Evolutionary conservation across 2,888 invertebrate genomes (phyloP).

Genomic region (Ariolimax columbianus): DNA sequence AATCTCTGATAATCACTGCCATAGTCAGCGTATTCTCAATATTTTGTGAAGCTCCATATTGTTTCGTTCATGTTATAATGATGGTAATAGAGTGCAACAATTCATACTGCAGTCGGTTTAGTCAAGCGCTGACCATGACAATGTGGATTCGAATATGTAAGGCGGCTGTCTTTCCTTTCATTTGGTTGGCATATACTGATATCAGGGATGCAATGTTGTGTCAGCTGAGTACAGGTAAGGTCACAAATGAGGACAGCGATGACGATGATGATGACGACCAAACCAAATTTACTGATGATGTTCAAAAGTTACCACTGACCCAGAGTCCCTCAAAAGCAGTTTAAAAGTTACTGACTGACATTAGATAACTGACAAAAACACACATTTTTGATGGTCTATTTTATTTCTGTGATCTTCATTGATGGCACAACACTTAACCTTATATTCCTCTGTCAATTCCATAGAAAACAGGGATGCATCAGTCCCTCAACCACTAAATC

Average conservation of each 20-base stretch:
- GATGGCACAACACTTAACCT: too few species aligned
- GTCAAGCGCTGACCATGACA: slow-evolving; percentile 53
- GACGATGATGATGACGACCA: slow-evolving; percentile 28
- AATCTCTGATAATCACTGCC: slow-evolving; percentile 53
- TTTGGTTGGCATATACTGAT: slow-evolving; percentile 57
- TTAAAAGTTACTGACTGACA: background rate
- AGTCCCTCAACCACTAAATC: too few species aligned
- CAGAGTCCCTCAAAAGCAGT: slow-evolving; percentile 9
- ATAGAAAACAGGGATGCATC: too few species aligned
- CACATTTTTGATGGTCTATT: too few species aligned
- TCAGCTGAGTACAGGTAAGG: slow-evolving; percentile 37
- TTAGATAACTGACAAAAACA: too few species aligned
- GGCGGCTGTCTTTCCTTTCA: slow-evolving; percentile 54
- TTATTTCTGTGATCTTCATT: too few species aligned
- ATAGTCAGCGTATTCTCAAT: slow-evolving; percentile 54
- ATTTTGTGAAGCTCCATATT: slow-evolving; percentile 57
- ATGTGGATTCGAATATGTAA: slow-evolving; percentile 57
- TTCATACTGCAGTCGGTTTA: slow-evolving; percentile 55
- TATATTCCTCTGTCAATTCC: too few species aligned
- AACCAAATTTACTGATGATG: background rate
- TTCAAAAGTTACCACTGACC: slow-evolving; percentile 24
- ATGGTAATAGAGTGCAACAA: slow-evolving; percentile 56
- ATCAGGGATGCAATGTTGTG: slow-evolving; percentile 55
- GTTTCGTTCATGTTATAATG: slow-evolving; percentile 55
- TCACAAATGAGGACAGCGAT: slow-evolving; percentile 17